Evolutionary conservation across 2,888 invertebrate species (phyloP).

Genomic region (Anthrax anthrax): DNA sequence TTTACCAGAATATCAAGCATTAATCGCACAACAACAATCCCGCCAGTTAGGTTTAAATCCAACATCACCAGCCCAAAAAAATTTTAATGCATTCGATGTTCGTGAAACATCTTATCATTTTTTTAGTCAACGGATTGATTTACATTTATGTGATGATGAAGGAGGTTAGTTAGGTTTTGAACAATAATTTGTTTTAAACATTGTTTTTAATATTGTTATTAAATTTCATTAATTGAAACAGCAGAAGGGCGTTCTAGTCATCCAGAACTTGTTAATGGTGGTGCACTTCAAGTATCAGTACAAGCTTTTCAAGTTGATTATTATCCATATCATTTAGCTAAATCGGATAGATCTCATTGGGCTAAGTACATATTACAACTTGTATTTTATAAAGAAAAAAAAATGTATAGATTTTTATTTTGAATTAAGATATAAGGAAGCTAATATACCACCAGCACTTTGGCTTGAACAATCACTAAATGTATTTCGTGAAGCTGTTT

Average conservation of each 20-base stretch:
- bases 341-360: constrained; percentile 81
- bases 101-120: constrained; percentile 96
- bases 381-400: background rate
- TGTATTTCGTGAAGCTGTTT: constrained; percentile 59
- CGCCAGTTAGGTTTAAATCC: constrained; percentile 30
- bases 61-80: constrained; percentile 36
- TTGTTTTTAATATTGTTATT: background rate
- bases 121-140: constrained; percentile 79
- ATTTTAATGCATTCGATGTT: constrained; percentile 84
- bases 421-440: constrained; percentile 49
- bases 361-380: constrained; percentile 42
- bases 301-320: constrained; percentile 80
- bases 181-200: background rate
- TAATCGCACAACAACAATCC: constrained; percentile 48
- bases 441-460: constrained; percentile 61
- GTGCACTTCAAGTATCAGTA: constrained; percentile 83
- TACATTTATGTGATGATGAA: constrained; percentile 93
- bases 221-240: background rate
- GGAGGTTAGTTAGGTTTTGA: constrained; percentile 45
- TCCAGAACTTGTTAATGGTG: constrained; percentile 74
- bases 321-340: constrained; percentile 91
- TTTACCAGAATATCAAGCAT: constrained; percentile 60
- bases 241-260: constrained; percentile 70
- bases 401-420: background rate
- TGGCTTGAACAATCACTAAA: constrained; percentile 80